Evolutionary conservation across 30 jellyfish, hydroid and myxozoan species (phyloP).

Genomic region (Hydractinia echinata): DNA sequence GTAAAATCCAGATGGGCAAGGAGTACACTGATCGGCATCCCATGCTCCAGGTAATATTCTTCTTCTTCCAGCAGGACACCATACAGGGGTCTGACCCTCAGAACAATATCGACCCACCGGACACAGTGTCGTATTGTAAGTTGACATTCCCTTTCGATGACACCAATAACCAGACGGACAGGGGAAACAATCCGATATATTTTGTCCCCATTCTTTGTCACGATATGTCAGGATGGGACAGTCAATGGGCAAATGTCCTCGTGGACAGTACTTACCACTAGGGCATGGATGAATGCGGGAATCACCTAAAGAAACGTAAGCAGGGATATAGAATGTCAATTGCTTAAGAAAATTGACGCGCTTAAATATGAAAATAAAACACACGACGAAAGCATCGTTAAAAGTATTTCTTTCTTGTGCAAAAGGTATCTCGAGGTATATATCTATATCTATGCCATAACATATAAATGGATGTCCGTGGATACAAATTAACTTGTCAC

Average conservation of each 20-base stretch:
- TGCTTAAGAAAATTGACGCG: no score
- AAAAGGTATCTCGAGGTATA: no score
- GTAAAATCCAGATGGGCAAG: slow-evolving; percentile 78
- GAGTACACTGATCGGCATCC: slow-evolving; percentile 56
- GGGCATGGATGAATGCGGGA: slow-evolving; percentile 83
- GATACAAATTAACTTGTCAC: no score
- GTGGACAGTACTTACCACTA: slow-evolving; percentile 74
- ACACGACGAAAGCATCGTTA: no score
- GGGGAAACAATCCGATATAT: slow-evolving; percentile 68
- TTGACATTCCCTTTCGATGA: slow-evolving; percentile 66
- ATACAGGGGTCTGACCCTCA: slow-evolving; percentile 71
- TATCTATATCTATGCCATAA: no score
- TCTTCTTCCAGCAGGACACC: slow-evolving; percentile 98
- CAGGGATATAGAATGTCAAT: background rate
- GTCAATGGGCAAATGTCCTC: slow-evolving; percentile 55
- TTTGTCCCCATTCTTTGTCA: slow-evolving; percentile 55
- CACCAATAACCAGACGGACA: slow-evolving; percentile 97
- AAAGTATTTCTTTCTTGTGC: no score
- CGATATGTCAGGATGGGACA: slow-evolving; percentile 91
- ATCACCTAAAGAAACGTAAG: slow-evolving; percentile 49
- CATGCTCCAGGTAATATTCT: slow-evolving; percentile 74
- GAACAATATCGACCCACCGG: slow-evolving; percentile 93
- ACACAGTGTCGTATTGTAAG: slow-evolving; percentile 55
- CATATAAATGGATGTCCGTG: no score
- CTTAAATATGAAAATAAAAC: no score